Evolutionary conservation across 1,140 invertebrate genomes (phyloP), one percentile per base, ranked within the genome.

Genomic region (Samia ricini): DNA sequence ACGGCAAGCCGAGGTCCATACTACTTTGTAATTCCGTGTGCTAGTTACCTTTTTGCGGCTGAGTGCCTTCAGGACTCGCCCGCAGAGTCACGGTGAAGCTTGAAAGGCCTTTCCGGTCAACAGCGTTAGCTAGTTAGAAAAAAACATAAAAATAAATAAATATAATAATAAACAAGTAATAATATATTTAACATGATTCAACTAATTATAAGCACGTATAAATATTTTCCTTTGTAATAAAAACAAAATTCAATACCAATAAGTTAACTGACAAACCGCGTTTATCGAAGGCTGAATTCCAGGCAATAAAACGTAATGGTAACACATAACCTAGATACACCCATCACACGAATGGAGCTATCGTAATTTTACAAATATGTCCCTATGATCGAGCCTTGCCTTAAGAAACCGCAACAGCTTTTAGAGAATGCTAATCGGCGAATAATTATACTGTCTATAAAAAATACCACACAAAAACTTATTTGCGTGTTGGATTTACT

Each of bases 261-360:
- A 42, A 15, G 10, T 42, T 42, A 50, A 59, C 10, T 58, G 21
- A 49, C 67, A 59, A 60, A 69, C 63, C 63, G 67, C 70, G 70
- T 64, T 65, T 66, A 68, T 65, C 68, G 80, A 84, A 86, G 83
- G 83, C 72, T 64, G 63, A 74, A 84, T 76, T 72, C 77, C 73
- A 72, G 63, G 76, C 76, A 80, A 81, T 86, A 83, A 84, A 86
- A 81, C 71, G 68, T 78, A 81, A 83, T 80, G 72, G 76, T 72
- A 75, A 66, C 63, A 69, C 74, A 64, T 83, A 83, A 84, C 83
- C 83, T 76, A 84, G 81, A 83, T 85, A 69, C 67, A 69, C 74
- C 68, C 77, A 75, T 77, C 79, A 69, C 66, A 76, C 69, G 59
- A 69, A 64, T 63, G 70, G 65, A 71, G 67, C 67, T 51, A 76